Evolutionary conservation across 2,888 invertebrate species (phyloP).

Genomic region (Phytoseiulus persimilis): DNA sequence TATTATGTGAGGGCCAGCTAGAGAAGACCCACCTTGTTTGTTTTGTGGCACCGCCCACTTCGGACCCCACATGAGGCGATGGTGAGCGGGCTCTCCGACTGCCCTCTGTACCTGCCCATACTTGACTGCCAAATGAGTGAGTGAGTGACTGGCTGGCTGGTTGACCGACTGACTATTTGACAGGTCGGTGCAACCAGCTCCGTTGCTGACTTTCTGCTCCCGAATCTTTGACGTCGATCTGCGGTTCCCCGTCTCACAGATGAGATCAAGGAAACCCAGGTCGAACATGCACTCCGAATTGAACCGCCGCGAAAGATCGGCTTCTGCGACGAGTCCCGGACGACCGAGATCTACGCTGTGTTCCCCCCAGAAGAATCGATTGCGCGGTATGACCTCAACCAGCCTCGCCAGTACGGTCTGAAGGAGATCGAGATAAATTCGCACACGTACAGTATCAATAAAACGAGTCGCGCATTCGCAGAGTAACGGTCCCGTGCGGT

Average conservation of each 20-base stretch:
- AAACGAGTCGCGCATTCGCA: not conserved
- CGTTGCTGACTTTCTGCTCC: not conserved
- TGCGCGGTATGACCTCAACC: too few species aligned
- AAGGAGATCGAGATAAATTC: not conserved
- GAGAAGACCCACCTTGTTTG: slow-evolving; percentile 36
- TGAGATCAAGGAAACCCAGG: not conserved
- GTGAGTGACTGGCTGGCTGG: not conserved
- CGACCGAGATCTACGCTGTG: too few species aligned
- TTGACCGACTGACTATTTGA: not conserved
- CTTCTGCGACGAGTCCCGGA: too few species aligned
- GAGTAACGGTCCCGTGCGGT: not conserved
- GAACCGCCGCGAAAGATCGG: too few species aligned
- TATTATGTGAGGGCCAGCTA: not conserved
- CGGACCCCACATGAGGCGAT: slow-evolving; percentile 19
- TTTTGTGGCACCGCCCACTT: slow-evolving; percentile 23
- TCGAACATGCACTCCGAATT: too few species aligned
- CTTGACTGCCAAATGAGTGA: not conserved
- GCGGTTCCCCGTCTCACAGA: not conserved
- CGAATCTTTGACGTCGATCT: not conserved
- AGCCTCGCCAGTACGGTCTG: not conserved
- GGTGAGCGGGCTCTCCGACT: not conserved
- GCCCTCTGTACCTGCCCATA: not conserved
- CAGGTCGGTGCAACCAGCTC: not conserved
- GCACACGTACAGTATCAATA: not conserved
- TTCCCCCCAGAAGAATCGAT: too few species aligned